Conservation (phyloP, 2,888 invertebrate species). For the Lissocephala sabroskyi region DNA sequence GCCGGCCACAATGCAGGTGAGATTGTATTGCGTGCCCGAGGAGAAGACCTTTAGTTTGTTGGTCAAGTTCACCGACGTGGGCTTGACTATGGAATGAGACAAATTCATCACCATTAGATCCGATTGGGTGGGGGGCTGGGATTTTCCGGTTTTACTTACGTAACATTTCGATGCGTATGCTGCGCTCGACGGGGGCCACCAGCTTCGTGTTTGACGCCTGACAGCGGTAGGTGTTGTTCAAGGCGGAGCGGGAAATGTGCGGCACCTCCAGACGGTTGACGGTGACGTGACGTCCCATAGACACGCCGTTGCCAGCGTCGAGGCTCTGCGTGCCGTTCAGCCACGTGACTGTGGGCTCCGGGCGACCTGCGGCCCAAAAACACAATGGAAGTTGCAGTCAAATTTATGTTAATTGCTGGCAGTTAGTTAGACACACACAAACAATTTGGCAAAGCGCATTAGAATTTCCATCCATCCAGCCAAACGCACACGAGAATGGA, state of each 20-base stretch:
- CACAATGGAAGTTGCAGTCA: slow-evolving; percentile 8
- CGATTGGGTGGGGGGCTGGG: too few species aligned
- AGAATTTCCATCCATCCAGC: not conserved
- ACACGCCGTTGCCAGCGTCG: slow-evolving; percentile 81
- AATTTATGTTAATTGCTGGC: slow-evolving; percentile 23
- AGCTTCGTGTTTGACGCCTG: slow-evolving; percentile 90
- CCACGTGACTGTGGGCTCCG: slow-evolving; percentile 89
- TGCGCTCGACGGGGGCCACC: slow-evolving; percentile 86
- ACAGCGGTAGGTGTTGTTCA: slow-evolving; percentile 90
- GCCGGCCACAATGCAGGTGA: slow-evolving; percentile 87
- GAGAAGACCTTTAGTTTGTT: slow-evolving; percentile 84
- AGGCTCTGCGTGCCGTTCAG: slow-evolving; percentile 82
- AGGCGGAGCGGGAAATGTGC: slow-evolving; percentile 81
- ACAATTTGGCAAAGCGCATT: not conserved
- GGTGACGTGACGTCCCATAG: slow-evolving; percentile 82
- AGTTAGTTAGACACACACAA: not conserved
- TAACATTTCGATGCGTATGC: slow-evolving; percentile 86
- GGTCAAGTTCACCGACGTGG: slow-evolving; percentile 83
- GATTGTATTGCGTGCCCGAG: slow-evolving; percentile 84
- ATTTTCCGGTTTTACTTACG: slow-evolving; percentile 77
- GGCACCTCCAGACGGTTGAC: slow-evolving; percentile 85
- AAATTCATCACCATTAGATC: too few species aligned
- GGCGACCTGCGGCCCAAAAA: too few species aligned
- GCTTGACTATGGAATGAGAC: slow-evolving; percentile 79
- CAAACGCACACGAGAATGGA: not conserved